These are phyloP conservation scores for Eupithecia vulgata DNA, from an alignment of 2,888 invertebrate species.

Conservation along the genomic window DNA sequence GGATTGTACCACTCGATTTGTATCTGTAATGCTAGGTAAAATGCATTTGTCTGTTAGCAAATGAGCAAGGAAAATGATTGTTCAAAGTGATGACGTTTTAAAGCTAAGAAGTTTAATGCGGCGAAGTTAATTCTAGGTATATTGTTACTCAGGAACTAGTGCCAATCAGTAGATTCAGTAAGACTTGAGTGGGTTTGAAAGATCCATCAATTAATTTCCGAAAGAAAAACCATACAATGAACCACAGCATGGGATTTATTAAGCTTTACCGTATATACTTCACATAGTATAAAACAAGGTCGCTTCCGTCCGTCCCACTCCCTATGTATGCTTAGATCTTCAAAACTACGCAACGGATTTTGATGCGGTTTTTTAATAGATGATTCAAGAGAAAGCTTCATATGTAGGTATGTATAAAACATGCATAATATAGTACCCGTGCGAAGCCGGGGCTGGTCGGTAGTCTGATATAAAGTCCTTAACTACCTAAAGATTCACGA, in stretches of 20 bases:
- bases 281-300: too few species aligned
- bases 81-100: conserved; percentile 4
- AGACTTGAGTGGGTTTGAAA: neutral
- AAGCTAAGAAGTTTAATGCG: neutral
- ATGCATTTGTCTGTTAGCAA: conserved; percentile 18
- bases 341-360: too few species aligned
- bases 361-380: too few species aligned
- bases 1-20: conserved; percentile 45
- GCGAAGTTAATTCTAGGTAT: too few species aligned
- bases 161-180: neutral
- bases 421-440: too few species aligned
- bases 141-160: neutral
- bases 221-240: neutral
- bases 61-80: neutral
- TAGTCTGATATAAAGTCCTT: neutral
- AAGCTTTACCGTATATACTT: neutral
- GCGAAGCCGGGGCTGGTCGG: too few species aligned
- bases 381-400: too few species aligned
- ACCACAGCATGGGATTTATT: neutral
- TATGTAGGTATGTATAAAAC: too few species aligned
- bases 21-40: conserved; percentile 24
- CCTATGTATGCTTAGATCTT: too few species aligned
- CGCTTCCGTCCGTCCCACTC: too few species aligned
- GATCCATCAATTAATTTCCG: neutral
- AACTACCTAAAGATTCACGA: neutral